phyloP scores from a whole-genome alignment of 2,888 invertebrate genomes.

The Epistrophe eligans region DNA sequence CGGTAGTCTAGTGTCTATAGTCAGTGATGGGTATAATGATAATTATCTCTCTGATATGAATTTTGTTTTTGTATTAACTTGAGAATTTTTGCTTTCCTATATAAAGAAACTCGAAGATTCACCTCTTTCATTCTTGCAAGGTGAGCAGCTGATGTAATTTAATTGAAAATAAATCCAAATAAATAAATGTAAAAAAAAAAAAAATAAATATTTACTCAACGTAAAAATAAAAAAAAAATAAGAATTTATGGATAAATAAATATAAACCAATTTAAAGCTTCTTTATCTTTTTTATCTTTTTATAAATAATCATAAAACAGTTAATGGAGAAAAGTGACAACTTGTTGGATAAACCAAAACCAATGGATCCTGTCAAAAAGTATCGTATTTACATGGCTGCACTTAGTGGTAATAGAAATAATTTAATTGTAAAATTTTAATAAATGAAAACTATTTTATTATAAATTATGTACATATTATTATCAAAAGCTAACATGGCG shows the following conservation, averaged over 20 bases:
- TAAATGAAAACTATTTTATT: neutral
- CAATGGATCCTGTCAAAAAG: slow-evolving; percentile 20
- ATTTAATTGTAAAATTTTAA: neutral
- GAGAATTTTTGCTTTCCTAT: neutral
- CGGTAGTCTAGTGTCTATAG: neutral
- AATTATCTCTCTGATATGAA: neutral
- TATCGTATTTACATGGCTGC: slow-evolving; percentile 34
- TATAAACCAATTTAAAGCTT: no score
- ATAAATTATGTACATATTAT: neutral
- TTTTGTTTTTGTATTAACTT: neutral
- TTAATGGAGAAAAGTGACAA: neutral
- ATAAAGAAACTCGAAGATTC: neutral
- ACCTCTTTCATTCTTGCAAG: neutral
- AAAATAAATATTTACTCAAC: neutral
- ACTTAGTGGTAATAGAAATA: slow-evolving; percentile 15
- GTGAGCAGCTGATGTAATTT: neutral
- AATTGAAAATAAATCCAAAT: neutral
- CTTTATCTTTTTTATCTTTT: no score
- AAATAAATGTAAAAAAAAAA: neutral
- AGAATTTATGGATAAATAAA: no score
- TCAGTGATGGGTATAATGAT: neutral
- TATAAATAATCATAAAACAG: neutral
- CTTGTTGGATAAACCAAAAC: neutral
- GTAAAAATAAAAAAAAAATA: no score
- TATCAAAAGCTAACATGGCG: slow-evolving; percentile 23